Base-by-base conservation (phyloP, 2,113 vertebrate species). In the Siniperca chuatsi region DNA sequence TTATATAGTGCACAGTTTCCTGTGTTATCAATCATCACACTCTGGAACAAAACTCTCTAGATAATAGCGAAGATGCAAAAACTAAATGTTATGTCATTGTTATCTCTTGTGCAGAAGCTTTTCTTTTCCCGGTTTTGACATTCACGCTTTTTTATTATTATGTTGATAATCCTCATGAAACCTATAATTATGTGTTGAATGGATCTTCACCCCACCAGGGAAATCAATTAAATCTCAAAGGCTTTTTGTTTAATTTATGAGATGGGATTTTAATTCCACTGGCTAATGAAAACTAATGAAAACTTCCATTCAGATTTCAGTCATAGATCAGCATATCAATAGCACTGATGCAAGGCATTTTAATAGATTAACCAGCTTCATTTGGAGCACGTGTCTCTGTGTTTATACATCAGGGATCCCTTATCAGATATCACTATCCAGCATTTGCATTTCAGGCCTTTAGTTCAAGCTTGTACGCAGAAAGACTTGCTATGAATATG, bases 191-290 rank as follows among this genome's bases (percentile, higher is more conserved):
- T 66, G 65, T 65, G 75, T 75, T 79, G 81, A 92, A 90, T 82
- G 60, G 79, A 86, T 91, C 82, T 82, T 88, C 79, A 20, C 68
- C 74, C 75, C 74, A 60, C 79, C 64, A 66, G 86, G 85, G 84
- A 86, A 90, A 90, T 90, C 91, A 85, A 82, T 90, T 87, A 80
- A 84, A 87, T 90, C 85, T 91, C 88, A 73, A 37, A 89, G 90
- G 81, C 61, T 88, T 81, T 88, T 83, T 87, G 81, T 88, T 87
- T 85, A 58, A 87, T 85, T 89, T 71, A 89, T 85, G 85, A 83
- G 54, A 85, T 81, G 88, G 81, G 87, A 88, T 88, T 94, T 92
- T 82, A 92, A 89, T 90, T 91, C 81, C 76, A 75, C 62, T 8
- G 48, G 48, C 84, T 79, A 86, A 92, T 92, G 79, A 92, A 88